phyloP scores from a whole-genome alignment of 2,113 vertebrate genomes.

The Piliocolobus tephrosceles region DNA sequence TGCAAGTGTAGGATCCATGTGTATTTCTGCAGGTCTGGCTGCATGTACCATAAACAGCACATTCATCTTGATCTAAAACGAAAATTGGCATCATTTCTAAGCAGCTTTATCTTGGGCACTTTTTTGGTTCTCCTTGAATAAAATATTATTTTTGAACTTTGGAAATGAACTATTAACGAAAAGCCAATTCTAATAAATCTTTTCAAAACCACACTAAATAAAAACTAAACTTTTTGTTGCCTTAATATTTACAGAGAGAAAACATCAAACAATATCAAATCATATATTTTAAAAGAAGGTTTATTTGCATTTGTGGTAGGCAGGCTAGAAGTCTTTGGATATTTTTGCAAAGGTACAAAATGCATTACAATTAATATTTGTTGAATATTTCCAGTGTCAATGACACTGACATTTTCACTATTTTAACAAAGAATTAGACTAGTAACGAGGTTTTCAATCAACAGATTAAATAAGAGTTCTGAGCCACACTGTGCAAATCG shows the following conservation, averaged over 20 bases:
- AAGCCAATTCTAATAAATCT: not conserved
- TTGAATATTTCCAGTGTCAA: not conserved
- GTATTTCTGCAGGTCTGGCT: slow-evolving; percentile 96
- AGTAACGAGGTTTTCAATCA: not conserved
- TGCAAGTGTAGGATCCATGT: slow-evolving; percentile 93
- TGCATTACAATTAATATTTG: not conserved
- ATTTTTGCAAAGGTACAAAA: not conserved
- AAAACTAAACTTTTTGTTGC: not conserved
- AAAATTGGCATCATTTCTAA: slow-evolving; percentile 46
- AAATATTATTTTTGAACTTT: not conserved
- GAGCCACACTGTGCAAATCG: not conserved
- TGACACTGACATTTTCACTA: not conserved
- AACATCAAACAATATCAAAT: not conserved
- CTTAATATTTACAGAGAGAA: not conserved
- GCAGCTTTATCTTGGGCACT: not conserved
- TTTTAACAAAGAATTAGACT: not conserved
- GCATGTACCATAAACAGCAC: slow-evolving; percentile 91
- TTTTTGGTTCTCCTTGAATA: not conserved
- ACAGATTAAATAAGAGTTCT: not conserved
- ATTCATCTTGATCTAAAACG: slow-evolving; percentile 95
- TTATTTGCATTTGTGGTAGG: not conserved
- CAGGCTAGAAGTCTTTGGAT: not conserved
- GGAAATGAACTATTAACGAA: not conserved
- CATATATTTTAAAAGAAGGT: not conserved
- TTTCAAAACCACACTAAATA: not conserved